A percentile compares a stretch with the other conserved stretches of the same genome.
Evolutionary conservation across 2,113 vertebrate species (phyloP).

Genomic region (Canis aureus): DNA sequence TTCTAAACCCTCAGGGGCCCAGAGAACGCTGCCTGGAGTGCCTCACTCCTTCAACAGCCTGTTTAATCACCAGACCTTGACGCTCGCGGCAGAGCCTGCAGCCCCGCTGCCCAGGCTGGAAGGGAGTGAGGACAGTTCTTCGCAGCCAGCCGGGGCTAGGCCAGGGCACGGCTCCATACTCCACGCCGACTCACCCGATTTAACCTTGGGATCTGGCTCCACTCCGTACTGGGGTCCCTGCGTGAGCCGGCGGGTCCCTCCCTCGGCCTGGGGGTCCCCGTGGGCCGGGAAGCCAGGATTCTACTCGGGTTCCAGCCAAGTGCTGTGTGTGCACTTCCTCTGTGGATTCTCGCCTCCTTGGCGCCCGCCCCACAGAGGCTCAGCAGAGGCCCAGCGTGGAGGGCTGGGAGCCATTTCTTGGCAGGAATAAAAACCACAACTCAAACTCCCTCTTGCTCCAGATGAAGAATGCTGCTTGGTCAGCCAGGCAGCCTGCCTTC

Average conservation of each 20-base stretch:
- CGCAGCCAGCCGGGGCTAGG: background rate
- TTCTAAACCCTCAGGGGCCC: background rate
- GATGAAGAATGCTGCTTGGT: background rate
- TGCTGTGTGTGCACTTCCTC: background rate
- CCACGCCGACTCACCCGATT: background rate
- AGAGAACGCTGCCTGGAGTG: accelerated
- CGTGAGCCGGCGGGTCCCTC: background rate
- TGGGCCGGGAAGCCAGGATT: accelerated
- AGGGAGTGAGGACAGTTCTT: background rate
- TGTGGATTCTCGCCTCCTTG: background rate
- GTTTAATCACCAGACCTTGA: background rate
- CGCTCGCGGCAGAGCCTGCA: background rate
- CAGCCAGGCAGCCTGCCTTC: accelerated
- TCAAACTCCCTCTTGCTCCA: background rate
- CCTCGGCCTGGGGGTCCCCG: background rate
- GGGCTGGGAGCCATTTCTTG: background rate
- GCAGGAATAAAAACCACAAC: background rate
- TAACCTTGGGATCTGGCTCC: background rate
- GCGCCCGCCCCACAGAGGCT: background rate
- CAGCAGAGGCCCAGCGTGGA: background rate
- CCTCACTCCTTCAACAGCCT: accelerated
- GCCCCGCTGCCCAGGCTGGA: background rate
- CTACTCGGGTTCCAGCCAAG: background rate
- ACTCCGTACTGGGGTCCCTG: background rate
- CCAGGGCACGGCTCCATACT: background rate